Percentiles rank a stretch among this genome's conserved stretches.
These are phyloP conservation scores for Cheilinus undulatus DNA, from an alignment of 2,113 vertebrate species.

Conservation along the genomic window DNA sequence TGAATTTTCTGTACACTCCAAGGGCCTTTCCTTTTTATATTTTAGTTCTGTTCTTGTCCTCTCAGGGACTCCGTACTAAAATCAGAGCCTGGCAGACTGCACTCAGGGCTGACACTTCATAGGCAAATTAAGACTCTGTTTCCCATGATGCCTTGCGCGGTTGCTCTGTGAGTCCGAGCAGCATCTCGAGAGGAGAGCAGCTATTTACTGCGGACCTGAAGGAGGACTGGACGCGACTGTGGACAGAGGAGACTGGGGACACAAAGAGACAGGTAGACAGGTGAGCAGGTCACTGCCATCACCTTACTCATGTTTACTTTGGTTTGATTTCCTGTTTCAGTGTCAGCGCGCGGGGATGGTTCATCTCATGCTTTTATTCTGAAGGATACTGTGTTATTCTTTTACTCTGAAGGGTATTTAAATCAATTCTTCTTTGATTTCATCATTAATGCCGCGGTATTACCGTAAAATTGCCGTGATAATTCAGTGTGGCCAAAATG, in stretches of 20 bases:
- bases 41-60: too few relatives aligned
- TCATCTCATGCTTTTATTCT: constrained; percentile 49
- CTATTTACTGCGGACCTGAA: constrained; percentile 36
- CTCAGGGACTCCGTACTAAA: neutral
- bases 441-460: too few relatives aligned
- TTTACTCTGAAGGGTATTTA: constrained; percentile 8
- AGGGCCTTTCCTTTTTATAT: too few relatives aligned
- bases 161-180: neutral
- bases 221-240: constrained; percentile 16
- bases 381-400: neutral
- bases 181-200: neutral
- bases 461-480: too few relatives aligned
- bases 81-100: neutral
- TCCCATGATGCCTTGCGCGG: constrained; percentile 16
- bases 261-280: neutral
- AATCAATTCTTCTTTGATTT: too few relatives aligned
- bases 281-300: neutral
- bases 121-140: neutral
- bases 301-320: neutral
- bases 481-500: too few relatives aligned
- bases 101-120: neutral
- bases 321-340: neutral
- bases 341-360: neutral
- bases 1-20: too few relatives aligned
- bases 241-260: constrained; percentile 5